These are phyloP conservation scores for Nomada fucata DNA, from an alignment of 2,888 invertebrate genomes.

Conservation along the genomic window DNA sequence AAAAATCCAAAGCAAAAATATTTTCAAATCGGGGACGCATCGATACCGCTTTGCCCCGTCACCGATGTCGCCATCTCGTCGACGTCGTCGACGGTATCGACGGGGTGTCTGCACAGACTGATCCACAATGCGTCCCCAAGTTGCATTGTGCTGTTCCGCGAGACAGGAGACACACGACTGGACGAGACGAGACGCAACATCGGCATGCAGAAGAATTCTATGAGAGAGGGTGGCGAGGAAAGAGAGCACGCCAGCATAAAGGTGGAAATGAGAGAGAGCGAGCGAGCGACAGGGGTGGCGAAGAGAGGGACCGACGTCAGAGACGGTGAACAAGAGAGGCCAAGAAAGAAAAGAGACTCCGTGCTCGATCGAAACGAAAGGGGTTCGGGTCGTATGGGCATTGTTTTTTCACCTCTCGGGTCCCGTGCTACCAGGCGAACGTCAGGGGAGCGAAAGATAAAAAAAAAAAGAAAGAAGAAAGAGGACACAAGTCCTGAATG, in stretches of 20 bases:
- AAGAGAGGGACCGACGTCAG: conserved; percentile 31
- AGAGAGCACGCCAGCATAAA: conserved; percentile 43
- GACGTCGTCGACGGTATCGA: conserved; percentile 49
- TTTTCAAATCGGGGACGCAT: neutral
- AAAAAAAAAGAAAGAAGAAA: conserved; percentile 3
- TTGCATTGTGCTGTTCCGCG: conserved; percentile 72
- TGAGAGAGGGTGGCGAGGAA: conserved; percentile 69
- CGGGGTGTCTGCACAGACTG: conserved; percentile 67
- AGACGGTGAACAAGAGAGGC: conserved; percentile 49
- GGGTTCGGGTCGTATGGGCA: conserved; percentile 67
- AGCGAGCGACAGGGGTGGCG: neutral
- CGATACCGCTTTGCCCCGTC: conserved; percentile 5
- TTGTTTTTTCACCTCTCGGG: conserved; percentile 71
- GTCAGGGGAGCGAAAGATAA: conserved; percentile 2
- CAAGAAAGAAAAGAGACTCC: conserved; percentile 59
- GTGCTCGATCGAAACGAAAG: conserved; percentile 64
- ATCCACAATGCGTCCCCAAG: conserved; percentile 72
- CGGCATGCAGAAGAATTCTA: conserved; percentile 75
- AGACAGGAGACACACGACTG: conserved; percentile 59
- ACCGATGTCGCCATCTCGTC: conserved; percentile 27
- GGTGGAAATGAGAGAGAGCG: neutral
- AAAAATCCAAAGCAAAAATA: too few relatives aligned
- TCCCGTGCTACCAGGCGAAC: conserved; percentile 49
- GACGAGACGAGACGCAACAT: conserved; percentile 55
- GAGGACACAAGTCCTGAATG: conserved; percentile 57